Base-by-base conservation (phyloP, 2,888 invertebrate species). In the Leptarthrus brevirostris region DNA sequence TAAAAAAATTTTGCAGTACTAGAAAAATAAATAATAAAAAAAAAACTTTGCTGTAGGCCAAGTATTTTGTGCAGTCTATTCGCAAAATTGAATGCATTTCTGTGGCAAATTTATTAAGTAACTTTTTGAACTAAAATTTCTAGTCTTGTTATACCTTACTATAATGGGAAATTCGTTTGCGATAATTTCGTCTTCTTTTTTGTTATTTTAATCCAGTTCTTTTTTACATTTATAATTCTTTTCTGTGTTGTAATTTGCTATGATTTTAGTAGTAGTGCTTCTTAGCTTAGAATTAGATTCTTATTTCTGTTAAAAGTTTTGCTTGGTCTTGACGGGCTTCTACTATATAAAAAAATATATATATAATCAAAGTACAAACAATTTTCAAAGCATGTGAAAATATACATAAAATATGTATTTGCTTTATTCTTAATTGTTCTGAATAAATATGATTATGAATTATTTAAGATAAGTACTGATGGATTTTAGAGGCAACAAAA, bases 111-210 rank as follows among this genome's bases (percentile, higher is more conserved):
- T n/a, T n/a, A n/a, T n/a, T n/a, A n/a, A n/a, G n/a, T n/a, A n/a
- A n/a, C n/a, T n/a, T n/a, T n/a, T n/a, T n/a, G n/a, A 56, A 58
- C 47, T 56, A 44, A n/a, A 44, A 56, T 72, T 49, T 30, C 22
- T 69, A 18, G 53, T 71, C 30, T 30, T 72, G 16, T 54, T 69
- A 56, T 66, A 72, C 74, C 74, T 75, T 75, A 75, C 74, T 75
- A 74, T 75, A 75, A 75, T 73, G 73, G 73, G 64, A 26, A 73
- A 53, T 26, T 49, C 52, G 58, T 61, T 61, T 24, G 47, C 14
- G 36, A 71, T 34, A 34, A 58, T 14, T 58, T 40, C 4, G 30
- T 20, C 26, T 52, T 52, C 14, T 34, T 73, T 18, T 47, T 44
- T 44, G 44, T 18, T 69, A 52, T 40, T 10, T 26, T 66, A 47